phyloP scores from a whole-genome alignment of 2,888 invertebrate species.

The Hermaeophaga mercurialis region DNA sequence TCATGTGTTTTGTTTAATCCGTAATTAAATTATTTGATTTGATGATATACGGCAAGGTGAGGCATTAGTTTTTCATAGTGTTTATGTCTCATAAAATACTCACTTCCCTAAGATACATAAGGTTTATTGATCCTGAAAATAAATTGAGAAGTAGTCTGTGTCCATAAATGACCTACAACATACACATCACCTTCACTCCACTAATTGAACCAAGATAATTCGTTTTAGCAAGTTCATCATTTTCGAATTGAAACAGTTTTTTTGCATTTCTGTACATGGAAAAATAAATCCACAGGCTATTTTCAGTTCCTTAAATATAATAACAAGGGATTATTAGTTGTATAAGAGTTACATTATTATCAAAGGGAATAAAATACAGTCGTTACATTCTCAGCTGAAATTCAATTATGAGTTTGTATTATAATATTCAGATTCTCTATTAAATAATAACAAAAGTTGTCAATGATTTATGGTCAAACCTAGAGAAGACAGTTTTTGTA shows the following conservation, averaged over 20 bases:
- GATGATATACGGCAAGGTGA: too few relatives aligned
- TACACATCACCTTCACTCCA: conserved; percentile 53
- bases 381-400: too few relatives aligned
- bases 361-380: too few relatives aligned
- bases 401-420: too few relatives aligned
- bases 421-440: too few relatives aligned
- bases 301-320: conserved; percentile 23
- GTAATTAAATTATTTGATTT: too few relatives aligned
- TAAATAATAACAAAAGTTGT: too few relatives aligned
- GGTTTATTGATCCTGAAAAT: conserved; percentile 29
- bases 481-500: too few relatives aligned
- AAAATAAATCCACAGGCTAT: conserved; percentile 44
- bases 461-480: too few relatives aligned
- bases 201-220: conserved; percentile 28
- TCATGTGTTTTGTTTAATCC: too few relatives aligned
- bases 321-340: too few relatives aligned
- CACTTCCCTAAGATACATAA: not conserved
- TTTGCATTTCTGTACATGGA: conserved; percentile 57
- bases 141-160: conserved; percentile 50
- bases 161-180: conserved; percentile 59
- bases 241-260: conserved; percentile 44
- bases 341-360: too few relatives aligned
- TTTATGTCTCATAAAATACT: not conserved
- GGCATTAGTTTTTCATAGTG: conserved; percentile 6
- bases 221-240: not conserved